These are phyloP conservation scores for Aptenodytes forsteri DNA, from an alignment of 2,113 vertebrate genomes.

Conservation along the genomic window DNA sequence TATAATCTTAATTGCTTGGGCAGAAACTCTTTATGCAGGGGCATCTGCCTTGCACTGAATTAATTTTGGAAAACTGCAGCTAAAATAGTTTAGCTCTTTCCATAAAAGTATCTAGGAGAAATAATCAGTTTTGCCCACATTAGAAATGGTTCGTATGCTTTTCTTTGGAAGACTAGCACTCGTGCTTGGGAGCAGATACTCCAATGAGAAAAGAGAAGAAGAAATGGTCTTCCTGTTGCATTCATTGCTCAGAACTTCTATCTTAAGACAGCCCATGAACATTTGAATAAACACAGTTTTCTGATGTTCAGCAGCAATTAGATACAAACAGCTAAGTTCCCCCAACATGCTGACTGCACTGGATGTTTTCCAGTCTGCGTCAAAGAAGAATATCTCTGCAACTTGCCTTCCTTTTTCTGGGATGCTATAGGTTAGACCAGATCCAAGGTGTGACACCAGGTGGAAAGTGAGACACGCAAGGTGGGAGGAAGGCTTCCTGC, in stretches of 20 bases:
- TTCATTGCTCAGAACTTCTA: neutral
- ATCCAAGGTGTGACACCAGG: neutral
- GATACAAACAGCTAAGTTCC: neutral
- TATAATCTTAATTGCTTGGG: conserved; percentile 21
- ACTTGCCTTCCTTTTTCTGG: neutral
- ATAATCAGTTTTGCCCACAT: neutral
- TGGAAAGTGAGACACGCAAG: neutral
- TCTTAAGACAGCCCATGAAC: neutral
- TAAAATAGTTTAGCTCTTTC: conserved; percentile 13
- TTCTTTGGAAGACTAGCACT: neutral
- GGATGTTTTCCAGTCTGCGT: neutral
- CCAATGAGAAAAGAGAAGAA: neutral
- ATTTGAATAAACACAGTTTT: neutral
- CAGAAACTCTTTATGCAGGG: neutral
- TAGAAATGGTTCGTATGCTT: neutral
- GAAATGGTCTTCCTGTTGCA: neutral
- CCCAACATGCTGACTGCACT: neutral
- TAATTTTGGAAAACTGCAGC: neutral
- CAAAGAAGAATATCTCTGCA: neutral
- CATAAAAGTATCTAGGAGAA: neutral
- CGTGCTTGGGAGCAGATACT: neutral
- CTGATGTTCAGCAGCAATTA: neutral
- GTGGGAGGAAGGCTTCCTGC: neutral
- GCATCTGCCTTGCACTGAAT: conserved; percentile 20
- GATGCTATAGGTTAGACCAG: neutral